A percentile compares a stretch with the other conserved stretches of the same genome.
Conservation (phyloP, 2,113 vertebrate genomes). For the Manacus vitellinus region DNA sequence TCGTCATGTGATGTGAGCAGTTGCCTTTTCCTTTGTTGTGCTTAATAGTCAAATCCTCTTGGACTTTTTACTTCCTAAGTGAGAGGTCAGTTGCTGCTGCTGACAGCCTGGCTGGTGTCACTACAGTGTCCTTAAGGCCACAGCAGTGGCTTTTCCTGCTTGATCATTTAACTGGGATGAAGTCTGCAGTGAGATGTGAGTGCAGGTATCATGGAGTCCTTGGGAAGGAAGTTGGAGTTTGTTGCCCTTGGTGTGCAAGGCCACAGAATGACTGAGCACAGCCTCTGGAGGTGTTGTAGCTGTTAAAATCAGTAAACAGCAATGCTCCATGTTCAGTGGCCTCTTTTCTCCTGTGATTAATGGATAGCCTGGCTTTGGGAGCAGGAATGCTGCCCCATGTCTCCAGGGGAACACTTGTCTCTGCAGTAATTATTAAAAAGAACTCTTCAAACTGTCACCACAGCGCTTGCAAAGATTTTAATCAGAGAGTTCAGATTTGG, state of each 20-base stretch:
- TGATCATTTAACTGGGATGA: not conserved
- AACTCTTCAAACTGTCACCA: conserved; percentile 50
- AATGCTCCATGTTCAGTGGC: not conserved
- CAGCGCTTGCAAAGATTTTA: conserved; percentile 49
- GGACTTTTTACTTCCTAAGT: not conserved
- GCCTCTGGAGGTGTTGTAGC: not conserved
- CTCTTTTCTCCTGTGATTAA: conserved; percentile 38
- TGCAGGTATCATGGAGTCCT: not conserved
- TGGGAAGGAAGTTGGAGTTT: rapidly evolving
- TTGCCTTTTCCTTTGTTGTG: not conserved
- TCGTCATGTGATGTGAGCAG: not conserved
- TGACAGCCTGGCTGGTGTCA: not conserved
- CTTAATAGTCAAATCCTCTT: not conserved
- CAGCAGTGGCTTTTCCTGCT: not conserved
- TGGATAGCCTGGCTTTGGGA: conserved; percentile 26
- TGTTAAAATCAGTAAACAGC: not conserved
- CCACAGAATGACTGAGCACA: not conserved
- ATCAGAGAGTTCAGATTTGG: conserved; percentile 47
- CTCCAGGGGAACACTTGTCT: conserved; percentile 44
- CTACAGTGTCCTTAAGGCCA: not conserved
- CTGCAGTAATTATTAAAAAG: conserved; percentile 57
- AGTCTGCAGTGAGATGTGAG: not conserved
- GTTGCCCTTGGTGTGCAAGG: not conserved
- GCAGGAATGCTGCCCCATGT: not conserved
- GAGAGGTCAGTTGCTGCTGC: not conserved